Percentiles rank a stretch among this genome's conserved stretches.
These are phyloP conservation scores for Scomberomorus guttatus DNA, from an alignment of 2,797 vertebrate species.

Conservation along the genomic window DNA sequence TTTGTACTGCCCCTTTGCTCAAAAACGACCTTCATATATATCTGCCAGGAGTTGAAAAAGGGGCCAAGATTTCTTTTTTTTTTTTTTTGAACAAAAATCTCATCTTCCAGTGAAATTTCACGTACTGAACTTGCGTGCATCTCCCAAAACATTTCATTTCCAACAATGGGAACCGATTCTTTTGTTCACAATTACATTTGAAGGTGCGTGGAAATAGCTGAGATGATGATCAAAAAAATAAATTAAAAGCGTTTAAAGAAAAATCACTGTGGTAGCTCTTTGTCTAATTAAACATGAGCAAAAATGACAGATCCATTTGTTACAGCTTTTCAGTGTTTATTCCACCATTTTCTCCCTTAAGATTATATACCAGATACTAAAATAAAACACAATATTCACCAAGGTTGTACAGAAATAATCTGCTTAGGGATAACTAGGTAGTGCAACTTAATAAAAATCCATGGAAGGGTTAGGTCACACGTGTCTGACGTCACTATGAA, in stretches of 20 bases:
- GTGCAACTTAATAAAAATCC: constrained; percentile 52
- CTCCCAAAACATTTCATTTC: too few species aligned
- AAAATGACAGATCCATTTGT: not conserved
- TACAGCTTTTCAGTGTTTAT: constrained; percentile 68
- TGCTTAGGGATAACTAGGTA: constrained; percentile 19
- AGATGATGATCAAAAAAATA: too few species aligned
- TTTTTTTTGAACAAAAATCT: too few species aligned
- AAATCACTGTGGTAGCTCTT: too few species aligned
- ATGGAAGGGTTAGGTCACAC: constrained; percentile 22
- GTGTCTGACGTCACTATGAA: constrained; percentile 20
- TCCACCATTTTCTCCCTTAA: constrained; percentile 45
- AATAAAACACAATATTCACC: constrained; percentile 44
- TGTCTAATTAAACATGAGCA: too few species aligned
- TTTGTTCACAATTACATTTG: not conserved
- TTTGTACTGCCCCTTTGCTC: not conserved
- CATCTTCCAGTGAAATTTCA: too few species aligned
- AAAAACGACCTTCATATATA: constrained; percentile 20
- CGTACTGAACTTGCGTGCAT: too few species aligned
- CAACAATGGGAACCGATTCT: not conserved
- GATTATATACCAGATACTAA: constrained; percentile 45
- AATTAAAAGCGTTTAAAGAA: too few species aligned
- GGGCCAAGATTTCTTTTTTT: not conserved
- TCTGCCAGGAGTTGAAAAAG: constrained; percentile 31
- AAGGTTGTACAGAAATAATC: constrained; percentile 48
- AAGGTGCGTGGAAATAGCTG: too few species aligned